A percentile compares a stretch with the other conserved stretches of the same genome.
These are phyloP conservation scores for Natrix natrix DNA, from an alignment of 2,797 vertebrate genomes.

Conservation along the genomic window DNA sequence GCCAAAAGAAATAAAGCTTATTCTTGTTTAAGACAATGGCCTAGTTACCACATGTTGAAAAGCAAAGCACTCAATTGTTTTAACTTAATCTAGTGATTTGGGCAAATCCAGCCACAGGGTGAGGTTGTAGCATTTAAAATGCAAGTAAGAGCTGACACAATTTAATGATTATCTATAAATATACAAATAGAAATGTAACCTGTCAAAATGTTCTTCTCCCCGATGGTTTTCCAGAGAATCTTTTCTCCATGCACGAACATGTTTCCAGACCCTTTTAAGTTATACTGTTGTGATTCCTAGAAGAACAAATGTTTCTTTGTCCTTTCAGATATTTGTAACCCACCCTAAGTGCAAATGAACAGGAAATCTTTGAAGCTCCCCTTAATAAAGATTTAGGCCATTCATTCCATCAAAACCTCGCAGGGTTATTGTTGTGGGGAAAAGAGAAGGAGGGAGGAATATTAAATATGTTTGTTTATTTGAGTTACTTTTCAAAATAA, in stretches of 20 bases:
- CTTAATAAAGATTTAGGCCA: not conserved
- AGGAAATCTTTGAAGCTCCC: not conserved
- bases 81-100: not conserved
- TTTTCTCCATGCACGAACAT: not conserved
- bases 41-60: not conserved
- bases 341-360: not conserved
- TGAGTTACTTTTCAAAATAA: not conserved
- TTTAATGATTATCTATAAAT: not conserved
- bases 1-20: not conserved
- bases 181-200: not conserved
- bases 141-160: not conserved
- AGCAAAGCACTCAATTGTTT: not conserved
- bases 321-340: not conserved
- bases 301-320: not conserved
- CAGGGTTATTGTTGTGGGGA: not conserved
- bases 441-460: not conserved
- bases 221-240: not conserved
- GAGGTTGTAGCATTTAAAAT: not conserved
- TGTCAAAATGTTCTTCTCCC: not conserved
- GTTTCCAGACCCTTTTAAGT: not conserved
- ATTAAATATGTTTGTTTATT: not conserved
- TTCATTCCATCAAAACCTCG: not conserved
- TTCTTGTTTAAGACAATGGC: not conserved
- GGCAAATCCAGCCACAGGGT: not conserved
- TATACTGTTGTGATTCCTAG: not conserved